Evolutionary conservation across 2,888 invertebrate genomes (phyloP).

Genomic region (Drosophila austrosaltans): DNA sequence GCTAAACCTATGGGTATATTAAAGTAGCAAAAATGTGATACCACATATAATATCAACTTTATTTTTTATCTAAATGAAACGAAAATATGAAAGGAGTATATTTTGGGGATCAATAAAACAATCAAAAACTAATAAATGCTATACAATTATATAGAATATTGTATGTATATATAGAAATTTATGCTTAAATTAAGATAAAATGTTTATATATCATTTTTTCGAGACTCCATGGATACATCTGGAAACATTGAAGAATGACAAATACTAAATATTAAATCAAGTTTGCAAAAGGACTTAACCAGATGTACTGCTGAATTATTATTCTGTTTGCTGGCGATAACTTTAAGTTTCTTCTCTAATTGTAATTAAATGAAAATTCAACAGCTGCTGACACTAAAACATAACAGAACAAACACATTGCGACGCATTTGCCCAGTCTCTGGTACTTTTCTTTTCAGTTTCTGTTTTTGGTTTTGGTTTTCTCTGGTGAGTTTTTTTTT

Average conservation of each 20-base stretch:
- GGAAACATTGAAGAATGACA: no score
- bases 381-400: constrained; percentile 12
- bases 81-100: background rate
- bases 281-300: background rate
- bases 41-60: background rate
- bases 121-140: no score
- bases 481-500: background rate
- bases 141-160: no score
- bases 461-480: background rate
- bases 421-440: constrained; percentile 28
- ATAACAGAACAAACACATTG: constrained; percentile 14
- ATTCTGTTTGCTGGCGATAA: background rate
- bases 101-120: no score
- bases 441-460: background rate
- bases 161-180: no score
- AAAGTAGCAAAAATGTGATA: background rate
- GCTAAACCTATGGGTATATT: background rate
- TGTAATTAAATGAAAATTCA: constrained; percentile 48
- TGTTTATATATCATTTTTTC: no score
- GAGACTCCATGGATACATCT: no score
- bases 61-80: background rate
- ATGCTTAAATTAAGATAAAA: no score
- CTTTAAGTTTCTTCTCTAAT: constrained; percentile 17
- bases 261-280: background rate
- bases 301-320: background rate